Conservation (phyloP, 2,113 vertebrate genomes). For the Cinclus mexicanus region DNA sequence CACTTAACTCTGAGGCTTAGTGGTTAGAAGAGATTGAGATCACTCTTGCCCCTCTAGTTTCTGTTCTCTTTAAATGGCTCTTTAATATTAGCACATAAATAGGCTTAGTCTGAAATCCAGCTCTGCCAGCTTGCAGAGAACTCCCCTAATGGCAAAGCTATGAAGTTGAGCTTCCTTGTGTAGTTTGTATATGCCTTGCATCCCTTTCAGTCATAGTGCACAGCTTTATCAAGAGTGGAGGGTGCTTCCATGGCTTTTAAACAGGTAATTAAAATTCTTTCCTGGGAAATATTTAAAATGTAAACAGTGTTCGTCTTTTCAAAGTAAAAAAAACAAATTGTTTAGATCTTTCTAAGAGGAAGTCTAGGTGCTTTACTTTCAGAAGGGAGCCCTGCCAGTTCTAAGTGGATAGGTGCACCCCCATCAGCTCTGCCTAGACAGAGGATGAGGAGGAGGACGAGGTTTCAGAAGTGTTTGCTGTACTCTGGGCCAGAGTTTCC, state of each 20-base stretch:
- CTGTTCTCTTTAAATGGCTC: background rate
- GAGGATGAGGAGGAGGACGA: background rate
- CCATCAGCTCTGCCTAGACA: background rate
- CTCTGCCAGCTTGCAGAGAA: background rate
- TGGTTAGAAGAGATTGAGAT: background rate
- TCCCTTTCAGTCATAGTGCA: background rate
- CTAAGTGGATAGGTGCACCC: background rate
- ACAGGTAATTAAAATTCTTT: background rate
- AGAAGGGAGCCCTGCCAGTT: background rate
- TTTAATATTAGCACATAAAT: background rate
- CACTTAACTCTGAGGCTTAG: background rate
- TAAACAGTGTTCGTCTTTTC: background rate
- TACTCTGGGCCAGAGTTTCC: background rate
- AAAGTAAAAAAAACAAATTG: background rate
- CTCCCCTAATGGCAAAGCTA: background rate
- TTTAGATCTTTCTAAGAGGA: background rate
- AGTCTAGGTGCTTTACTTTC: background rate
- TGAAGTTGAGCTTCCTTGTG: background rate
- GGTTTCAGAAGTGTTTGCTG: background rate
- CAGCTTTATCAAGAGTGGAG: background rate
- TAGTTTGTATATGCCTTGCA: background rate
- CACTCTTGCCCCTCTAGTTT: background rate
- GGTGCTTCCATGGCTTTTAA: background rate
- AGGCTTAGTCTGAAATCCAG: background rate
- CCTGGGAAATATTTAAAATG: background rate